These are phyloP conservation scores for Dasyornis broadbenti DNA, from an alignment of 2,113 vertebrate species.

Conservation along the genomic window DNA sequence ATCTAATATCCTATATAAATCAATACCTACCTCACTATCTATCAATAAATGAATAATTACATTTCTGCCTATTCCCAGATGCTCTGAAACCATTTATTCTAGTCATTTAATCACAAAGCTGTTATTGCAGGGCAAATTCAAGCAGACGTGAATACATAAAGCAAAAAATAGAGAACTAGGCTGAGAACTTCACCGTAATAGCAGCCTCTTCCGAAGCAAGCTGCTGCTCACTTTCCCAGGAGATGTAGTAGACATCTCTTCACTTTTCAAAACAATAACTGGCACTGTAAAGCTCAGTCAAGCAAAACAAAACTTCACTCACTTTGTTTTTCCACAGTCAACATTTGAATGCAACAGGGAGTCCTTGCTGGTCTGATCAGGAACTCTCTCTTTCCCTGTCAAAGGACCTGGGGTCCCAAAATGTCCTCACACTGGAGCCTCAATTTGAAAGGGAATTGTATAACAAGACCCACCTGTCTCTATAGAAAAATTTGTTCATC, in stretches of 20 bases:
- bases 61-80: neutral
- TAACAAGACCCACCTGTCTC: neutral
- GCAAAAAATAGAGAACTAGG: slow-evolving; percentile 3
- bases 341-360: neutral
- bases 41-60: slow-evolving; percentile 46
- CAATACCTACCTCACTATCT: neutral
- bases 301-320: slow-evolving; percentile 20
- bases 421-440: neutral
- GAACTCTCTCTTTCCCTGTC: neutral
- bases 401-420: neutral
- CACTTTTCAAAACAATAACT: slow-evolving; percentile 34
- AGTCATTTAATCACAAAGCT: slow-evolving; percentile 31
- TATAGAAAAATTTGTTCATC: neutral
- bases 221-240: slow-evolving; percentile 24
- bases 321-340: neutral
- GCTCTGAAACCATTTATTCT: neutral
- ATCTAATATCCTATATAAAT: slow-evolving; percentile 15
- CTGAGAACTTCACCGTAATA: neutral
- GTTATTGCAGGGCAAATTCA: slow-evolving; percentile 36
- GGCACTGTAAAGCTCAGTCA: neutral
- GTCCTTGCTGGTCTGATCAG: neutral
- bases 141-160: neutral
- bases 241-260: slow-evolving; percentile 3
- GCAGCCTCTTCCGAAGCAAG: neutral
- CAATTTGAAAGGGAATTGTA: neutral